Evolutionary conservation across 1,140 invertebrate genomes (phyloP).

Genomic region (Zaprionus davidi): DNA sequence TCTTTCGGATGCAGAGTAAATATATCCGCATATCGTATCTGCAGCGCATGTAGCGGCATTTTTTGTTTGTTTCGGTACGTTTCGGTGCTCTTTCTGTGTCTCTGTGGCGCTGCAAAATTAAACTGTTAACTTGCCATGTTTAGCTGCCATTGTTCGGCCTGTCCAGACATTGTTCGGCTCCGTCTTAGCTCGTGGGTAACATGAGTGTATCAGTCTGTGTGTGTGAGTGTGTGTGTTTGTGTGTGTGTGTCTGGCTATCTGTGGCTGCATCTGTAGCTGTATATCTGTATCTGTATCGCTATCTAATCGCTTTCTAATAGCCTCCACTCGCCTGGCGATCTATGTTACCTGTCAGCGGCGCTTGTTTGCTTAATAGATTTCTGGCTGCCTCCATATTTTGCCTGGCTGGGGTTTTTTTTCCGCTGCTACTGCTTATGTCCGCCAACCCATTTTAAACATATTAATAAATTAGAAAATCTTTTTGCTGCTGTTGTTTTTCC

Average conservation of each 20-base stretch:
- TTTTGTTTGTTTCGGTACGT: slow-evolving; percentile 30
- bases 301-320: slow-evolving; percentile 83
- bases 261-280: slow-evolving; percentile 50
- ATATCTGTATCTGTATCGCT: slow-evolving; percentile 72
- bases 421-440: slow-evolving; percentile 9
- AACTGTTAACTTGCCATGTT: slow-evolving; percentile 83
- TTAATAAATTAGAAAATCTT: slow-evolving; percentile 83
- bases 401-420: neutral
- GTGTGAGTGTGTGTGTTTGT: slow-evolving; percentile 21
- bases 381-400: slow-evolving; percentile 26
- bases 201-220: slow-evolving; percentile 53
- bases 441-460: slow-evolving; percentile 64
- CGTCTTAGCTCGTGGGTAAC: slow-evolving; percentile 62
- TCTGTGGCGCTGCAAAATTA: slow-evolving; percentile 70
- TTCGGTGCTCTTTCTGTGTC: slow-evolving; percentile 40
- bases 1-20: slow-evolving; percentile 65
- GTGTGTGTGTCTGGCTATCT: slow-evolving; percentile 36
- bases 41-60: slow-evolving; percentile 68
- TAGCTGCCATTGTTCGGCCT: slow-evolving; percentile 78
- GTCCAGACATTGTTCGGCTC: slow-evolving; percentile 68
- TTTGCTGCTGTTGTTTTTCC: slow-evolving; percentile 38
- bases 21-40: slow-evolving; percentile 61
- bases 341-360: slow-evolving; percentile 74
- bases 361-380: slow-evolving; percentile 80
- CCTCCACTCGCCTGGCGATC: slow-evolving; percentile 69